phyloP scores from a whole-genome alignment of 2,113 vertebrate genomes.

The Choloepus hoffmanni region DNA sequence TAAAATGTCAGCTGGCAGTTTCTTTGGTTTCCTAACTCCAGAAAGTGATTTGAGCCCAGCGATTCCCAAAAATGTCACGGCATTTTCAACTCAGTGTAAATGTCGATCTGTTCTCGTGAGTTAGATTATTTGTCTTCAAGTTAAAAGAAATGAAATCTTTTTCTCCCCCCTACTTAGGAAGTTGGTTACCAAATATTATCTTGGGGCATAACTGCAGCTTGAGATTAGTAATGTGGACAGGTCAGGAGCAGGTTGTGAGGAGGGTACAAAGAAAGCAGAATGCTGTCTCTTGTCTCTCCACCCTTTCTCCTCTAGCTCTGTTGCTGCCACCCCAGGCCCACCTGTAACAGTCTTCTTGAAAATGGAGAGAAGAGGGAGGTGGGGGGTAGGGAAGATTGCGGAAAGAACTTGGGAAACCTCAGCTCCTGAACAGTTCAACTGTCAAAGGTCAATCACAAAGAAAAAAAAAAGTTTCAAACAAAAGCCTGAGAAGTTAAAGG shows the following conservation, averaged over 20 bases:
- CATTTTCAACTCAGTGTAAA: conserved; percentile 70
- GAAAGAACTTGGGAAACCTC: neutral
- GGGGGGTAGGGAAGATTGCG: neutral
- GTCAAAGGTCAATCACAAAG: neutral
- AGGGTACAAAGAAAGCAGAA: neutral
- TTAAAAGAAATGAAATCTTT: conserved; percentile 56
- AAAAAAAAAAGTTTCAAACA: neutral
- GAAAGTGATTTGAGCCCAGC: conserved; percentile 58
- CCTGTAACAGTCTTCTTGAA: neutral
- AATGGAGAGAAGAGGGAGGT: neutral
- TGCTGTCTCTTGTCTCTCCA: neutral
- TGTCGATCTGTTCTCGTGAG: conserved; percentile 57
- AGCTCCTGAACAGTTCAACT: neutral
- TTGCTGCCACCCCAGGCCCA: neutral
- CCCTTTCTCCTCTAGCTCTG: neutral
- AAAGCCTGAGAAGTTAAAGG: conserved; percentile 13
- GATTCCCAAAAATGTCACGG: conserved; percentile 70
- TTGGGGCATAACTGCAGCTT: neutral
- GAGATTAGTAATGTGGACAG: neutral
- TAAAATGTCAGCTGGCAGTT: conserved; percentile 74
- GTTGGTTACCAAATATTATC: neutral
- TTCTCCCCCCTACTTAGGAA: conserved; percentile 24
- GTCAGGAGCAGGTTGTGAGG: neutral
- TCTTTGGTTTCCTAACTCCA: conserved; percentile 59
- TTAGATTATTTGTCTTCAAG: conserved; percentile 53